Base-by-base conservation (phyloP, 2,113 vertebrate genomes). In the Dicrurus megarhynchus region DNA sequence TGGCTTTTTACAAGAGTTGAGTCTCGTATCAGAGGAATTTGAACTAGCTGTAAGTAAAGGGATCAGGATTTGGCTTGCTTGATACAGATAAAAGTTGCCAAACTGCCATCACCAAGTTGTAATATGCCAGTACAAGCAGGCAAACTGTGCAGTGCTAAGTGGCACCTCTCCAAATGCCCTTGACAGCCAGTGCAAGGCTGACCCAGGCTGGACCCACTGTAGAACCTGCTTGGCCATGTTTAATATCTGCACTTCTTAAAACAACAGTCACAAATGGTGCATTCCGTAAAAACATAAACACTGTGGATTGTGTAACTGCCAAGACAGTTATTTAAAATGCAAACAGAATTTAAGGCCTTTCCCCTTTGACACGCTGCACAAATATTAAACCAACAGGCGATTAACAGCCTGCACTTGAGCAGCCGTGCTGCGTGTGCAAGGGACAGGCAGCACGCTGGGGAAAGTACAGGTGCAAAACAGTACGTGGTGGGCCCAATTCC, bases 281-380 rank as follows among this genome's bases (percentile, higher is more conserved):
- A 60, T 92, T 96, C 89, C 26, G 8, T 68, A 61, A 86, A 92
- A 81, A 86, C 39, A 80, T 15, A 81, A 91, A 75, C 37, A 75
- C 49, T 67, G 4, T 13, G 39, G 63, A 50, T n/a, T 75, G 69
- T 84, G 68, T 70, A 87, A 75, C 76, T 92, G 80, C 88, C 74
- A 81, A 81, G 60, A 88, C 64, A 76, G 49, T 68, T 90, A 78
- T 68, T 94, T 94, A 53, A 95, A 93, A 90, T 73, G 53, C 41
- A 86, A 92, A 63, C 76, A 95, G 75, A 93, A 63, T 90, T 87
- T 63, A 71, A 92, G 52, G 47, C 88, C 59, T 92, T 86, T 94
- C 55, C 60, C 77, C 35, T 89, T 75, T 71, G 83, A 69, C 69
- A 42, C 1, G 0, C 44, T 90, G 59, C 56, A 78, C 46, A 63